A percentile compares a stretch with the other conserved stretches of the same genome.
These are phyloP conservation scores for Apantesis nais DNA, from an alignment of 2,888 invertebrate species.

Conservation along the genomic window DNA sequence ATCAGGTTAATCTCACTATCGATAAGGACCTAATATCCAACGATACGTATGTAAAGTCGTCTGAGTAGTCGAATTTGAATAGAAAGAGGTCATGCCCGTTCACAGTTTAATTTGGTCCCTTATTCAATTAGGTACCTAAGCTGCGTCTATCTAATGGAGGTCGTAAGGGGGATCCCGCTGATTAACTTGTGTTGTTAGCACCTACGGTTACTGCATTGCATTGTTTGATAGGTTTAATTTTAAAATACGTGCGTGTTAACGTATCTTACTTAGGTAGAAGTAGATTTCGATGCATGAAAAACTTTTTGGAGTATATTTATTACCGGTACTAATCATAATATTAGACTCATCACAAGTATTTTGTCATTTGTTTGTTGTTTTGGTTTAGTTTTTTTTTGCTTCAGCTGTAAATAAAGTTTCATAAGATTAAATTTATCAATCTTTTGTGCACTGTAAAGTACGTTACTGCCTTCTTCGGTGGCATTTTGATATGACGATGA, in stretches of 20 bases:
- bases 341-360: background rate
- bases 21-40: slow-evolving; percentile 62
- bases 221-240: slow-evolving; percentile 61
- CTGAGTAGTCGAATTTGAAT: slow-evolving; percentile 77
- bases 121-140: slow-evolving; percentile 81
- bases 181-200: slow-evolving; percentile 79
- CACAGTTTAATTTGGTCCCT: slow-evolving; percentile 81
- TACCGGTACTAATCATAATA: background rate
- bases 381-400: too few species aligned
- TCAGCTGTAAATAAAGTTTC: too few species aligned
- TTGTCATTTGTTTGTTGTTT: background rate
- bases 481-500: too few species aligned
- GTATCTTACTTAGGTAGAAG: background rate
- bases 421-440: too few species aligned
- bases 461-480: too few species aligned
- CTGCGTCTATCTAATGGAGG: slow-evolving; percentile 78
- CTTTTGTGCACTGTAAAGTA: too few species aligned
- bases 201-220: slow-evolving; percentile 62
- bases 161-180: slow-evolving; percentile 79
- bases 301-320: slow-evolving; percentile 2
- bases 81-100: slow-evolving; percentile 80
- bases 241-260: slow-evolving; percentile 36
- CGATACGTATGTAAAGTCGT: slow-evolving; percentile 65
- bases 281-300: background rate
- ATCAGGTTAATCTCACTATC: slow-evolving; percentile 66